Conservation (phyloP, 2,888 invertebrate species). For the Chrysina gloriosa region DNA sequence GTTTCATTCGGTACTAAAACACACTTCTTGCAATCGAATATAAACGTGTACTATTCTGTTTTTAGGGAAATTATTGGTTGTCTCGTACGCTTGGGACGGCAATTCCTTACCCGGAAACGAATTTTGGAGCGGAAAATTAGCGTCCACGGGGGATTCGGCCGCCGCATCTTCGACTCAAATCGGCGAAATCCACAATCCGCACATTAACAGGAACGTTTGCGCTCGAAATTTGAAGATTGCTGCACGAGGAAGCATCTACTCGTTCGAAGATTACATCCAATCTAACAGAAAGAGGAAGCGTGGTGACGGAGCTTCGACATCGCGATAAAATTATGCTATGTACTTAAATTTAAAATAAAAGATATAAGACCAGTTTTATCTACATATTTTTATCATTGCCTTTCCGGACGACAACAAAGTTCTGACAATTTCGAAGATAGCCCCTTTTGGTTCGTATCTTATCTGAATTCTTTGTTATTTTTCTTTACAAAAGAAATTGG, state of each 20-base stretch:
- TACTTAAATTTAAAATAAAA: no score
- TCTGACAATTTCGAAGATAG: no score
- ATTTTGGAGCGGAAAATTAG: conserved; percentile 72
- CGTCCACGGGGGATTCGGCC: conserved; percentile 72
- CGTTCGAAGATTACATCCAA: conserved; percentile 47
- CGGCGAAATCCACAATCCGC: conserved; percentile 72
- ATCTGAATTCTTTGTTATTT: no score
- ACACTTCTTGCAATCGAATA: background rate
- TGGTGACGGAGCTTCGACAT: background rate
- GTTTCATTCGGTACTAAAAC: no score
- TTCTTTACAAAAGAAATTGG: no score
- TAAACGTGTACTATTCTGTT: conserved; percentile 7
- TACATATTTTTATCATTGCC: no score
- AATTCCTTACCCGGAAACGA: conserved; percentile 81
- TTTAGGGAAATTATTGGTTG: conserved; percentile 67
- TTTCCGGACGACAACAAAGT: no score
- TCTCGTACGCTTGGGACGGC: conserved; percentile 80
- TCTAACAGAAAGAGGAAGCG: conserved; percentile 10
- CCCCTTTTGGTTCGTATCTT: no score
- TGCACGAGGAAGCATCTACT: conserved; percentile 54
- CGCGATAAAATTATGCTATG: background rate
- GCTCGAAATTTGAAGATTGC: conserved; percentile 69
- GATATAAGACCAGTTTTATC: no score
- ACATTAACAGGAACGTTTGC: conserved; percentile 68
- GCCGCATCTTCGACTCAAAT: conserved; percentile 73